phyloP scores from a whole-genome alignment of 2,113 vertebrate genomes.

The Symphodus melops region DNA sequence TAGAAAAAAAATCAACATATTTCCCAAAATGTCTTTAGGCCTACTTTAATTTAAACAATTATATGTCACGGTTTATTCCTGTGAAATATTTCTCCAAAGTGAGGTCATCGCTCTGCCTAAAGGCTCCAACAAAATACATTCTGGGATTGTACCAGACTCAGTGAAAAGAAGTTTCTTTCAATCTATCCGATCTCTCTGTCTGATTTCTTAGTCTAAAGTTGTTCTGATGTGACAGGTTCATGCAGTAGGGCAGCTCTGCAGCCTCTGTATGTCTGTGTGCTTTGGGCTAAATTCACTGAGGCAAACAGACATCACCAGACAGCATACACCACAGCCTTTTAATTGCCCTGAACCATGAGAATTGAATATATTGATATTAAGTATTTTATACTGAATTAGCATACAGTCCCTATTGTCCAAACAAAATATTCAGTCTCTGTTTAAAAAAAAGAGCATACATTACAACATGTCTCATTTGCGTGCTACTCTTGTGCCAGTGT shows the following conservation, averaged over 20 bases:
- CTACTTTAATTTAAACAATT: background rate
- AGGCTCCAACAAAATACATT: constrained; percentile 10
- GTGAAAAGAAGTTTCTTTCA: constrained; percentile 22
- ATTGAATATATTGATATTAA: constrained; percentile 56
- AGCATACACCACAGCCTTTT: constrained; percentile 19
- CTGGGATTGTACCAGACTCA: constrained; percentile 16
- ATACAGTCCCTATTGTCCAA: constrained; percentile 24
- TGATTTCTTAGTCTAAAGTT: constrained; percentile 32
- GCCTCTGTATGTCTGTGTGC: constrained; percentile 32
- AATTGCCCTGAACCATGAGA: constrained; percentile 41
- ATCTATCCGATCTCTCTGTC: constrained; percentile 14
- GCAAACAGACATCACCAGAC: constrained; percentile 43
- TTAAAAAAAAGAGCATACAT: too few relatives aligned
- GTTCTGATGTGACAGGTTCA: constrained; percentile 34
- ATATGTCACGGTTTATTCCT: constrained; percentile 9
- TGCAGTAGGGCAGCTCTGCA: constrained; percentile 15
- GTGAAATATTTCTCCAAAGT: background rate
- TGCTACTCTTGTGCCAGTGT: background rate
- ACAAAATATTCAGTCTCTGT: constrained; percentile 20
- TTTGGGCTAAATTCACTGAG: constrained; percentile 53
- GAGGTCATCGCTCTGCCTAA: background rate
- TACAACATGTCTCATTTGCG: constrained; percentile 10
- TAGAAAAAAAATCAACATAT: background rate
- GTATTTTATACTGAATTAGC: constrained; percentile 40
- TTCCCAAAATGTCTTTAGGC: background rate